phyloP scores from a whole-genome alignment of 2,888 invertebrate species.

The Cetonia aurata region DNA sequence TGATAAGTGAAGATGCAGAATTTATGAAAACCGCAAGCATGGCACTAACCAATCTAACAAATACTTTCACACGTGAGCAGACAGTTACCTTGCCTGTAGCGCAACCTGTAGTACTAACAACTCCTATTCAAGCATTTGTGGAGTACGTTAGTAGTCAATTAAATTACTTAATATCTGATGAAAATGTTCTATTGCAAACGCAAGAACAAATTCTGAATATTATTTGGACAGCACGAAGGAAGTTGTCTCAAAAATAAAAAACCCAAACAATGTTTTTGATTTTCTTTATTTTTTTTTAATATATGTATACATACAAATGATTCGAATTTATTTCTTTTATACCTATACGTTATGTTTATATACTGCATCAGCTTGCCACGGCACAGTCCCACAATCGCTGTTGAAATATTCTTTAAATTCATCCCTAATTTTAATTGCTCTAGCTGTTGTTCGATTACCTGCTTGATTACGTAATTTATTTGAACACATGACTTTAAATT shows the following conservation, averaged over 20 bases:
- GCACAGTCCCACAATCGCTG: too few relatives aligned
- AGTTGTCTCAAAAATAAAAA: neutral
- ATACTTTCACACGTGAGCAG: conserved; percentile 12
- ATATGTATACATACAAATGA: neutral
- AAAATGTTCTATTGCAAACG: neutral
- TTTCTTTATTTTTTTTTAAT: conserved; percentile 1
- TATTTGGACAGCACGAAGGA: neutral
- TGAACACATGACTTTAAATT: neutral
- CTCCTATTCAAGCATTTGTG: neutral
- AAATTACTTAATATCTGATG: neutral
- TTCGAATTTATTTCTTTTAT: neutral
- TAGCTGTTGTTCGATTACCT: neutral
- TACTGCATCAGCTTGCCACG: neutral
- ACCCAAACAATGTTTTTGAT: neutral
- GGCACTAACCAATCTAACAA: conserved; percentile 4
- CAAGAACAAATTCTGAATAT: neutral
- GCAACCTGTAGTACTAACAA: conserved; percentile 1
- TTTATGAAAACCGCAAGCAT: conserved; percentile 6
- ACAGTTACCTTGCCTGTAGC: neutral
- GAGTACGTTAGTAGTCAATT: conserved; percentile 1
- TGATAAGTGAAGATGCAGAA: too few relatives aligned
- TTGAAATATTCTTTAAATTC: too few relatives aligned
- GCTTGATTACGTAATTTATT: neutral
- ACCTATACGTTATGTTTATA: neutral
- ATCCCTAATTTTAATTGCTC: neutral